Base-by-base conservation (phyloP, 1,140 invertebrate genomes). In the Hetaerina americana region DNA sequence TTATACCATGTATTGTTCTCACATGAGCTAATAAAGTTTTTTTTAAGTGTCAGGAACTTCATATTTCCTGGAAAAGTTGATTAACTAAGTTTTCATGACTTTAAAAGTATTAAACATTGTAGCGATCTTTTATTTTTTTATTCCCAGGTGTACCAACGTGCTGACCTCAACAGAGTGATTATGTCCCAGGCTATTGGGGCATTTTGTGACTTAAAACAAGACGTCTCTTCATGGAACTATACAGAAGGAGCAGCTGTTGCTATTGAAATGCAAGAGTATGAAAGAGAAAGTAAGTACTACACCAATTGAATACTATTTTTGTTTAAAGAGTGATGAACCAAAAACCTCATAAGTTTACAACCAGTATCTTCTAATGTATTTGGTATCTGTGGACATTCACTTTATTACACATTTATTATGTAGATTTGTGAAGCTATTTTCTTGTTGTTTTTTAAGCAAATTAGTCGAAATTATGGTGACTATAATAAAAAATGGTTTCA, bases 181-280 rank as follows among this genome's bases (percentile, higher is more conserved):
- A 92, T 96, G 91, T 96, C 94, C 2, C 89, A 94, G 80, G 90
- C 95, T 15, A 86, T 96, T 28, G 95, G 95, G 26, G 90, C 96
- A 0, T 95, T 91, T 76, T 98, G 96, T 81, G 89, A 91, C 77
- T 81, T 96, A 5, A 90, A 90, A 70, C 97, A 99, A 84, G 92
- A 93, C 78, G 94, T 97, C 0, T 88, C 87, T 1, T 95, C 92
- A 70, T 91, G 85, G 80, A 93, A 94, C 80, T 90, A 92, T 77
- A 90, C 90, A 0, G 90, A 97, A 78, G 96, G 96, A 27, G 95
- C 96, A 68, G 91, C 92, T 70, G 93, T 98, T 26, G 88, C 92
- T 66, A 81, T 99, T 2, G 89, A 93, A 74, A 90, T 98, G 86
- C 86, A 90, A 72, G 96, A 98, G 83, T 95, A 94, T 80, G 95